Conservation (phyloP, 2,888 invertebrate genomes). For the Masnerella sp. region DNA sequence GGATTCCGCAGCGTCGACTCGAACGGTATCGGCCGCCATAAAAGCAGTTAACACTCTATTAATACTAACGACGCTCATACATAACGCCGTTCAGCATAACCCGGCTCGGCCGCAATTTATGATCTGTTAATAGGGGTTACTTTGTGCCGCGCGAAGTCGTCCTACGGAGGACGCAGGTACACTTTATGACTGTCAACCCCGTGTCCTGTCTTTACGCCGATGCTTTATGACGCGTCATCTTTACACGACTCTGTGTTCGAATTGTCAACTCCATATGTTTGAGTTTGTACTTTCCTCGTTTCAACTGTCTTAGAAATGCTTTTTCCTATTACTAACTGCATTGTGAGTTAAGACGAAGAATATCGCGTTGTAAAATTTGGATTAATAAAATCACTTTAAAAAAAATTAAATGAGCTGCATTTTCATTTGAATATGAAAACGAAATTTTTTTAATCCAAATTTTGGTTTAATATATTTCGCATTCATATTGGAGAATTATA, state of each 20-base stretch:
- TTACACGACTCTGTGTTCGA: slow-evolving; percentile 16
- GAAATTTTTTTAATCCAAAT: too few relatives aligned
- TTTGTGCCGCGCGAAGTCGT: slow-evolving; percentile 73
- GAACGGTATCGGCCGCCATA: slow-evolving; percentile 76
- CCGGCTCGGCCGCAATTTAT: slow-evolving; percentile 73
- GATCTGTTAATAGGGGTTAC: slow-evolving; percentile 76
- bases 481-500: too few relatives aligned
- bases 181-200: slow-evolving; percentile 65
- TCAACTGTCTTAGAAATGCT: too few relatives aligned
- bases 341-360: too few relatives aligned
- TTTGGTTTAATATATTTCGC: too few relatives aligned
- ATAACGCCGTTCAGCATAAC: slow-evolving; percentile 71
- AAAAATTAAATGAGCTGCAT: too few relatives aligned
- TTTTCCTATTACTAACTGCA: too few relatives aligned
- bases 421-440: too few relatives aligned
- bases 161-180: slow-evolving; percentile 67
- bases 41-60: slow-evolving; percentile 78
- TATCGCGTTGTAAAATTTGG: too few relatives aligned
- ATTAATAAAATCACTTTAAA: too few relatives aligned
- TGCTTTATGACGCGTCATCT: slow-evolving; percentile 29
- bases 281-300: too few relatives aligned
- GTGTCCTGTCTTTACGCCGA: slow-evolving; percentile 29
- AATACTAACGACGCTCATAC: slow-evolving; percentile 77
- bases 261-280: too few relatives aligned
- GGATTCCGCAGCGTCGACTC: slow-evolving; percentile 59